Percentiles rank a stretch among this genome's conserved stretches.
Evolutionary conservation across 2,113 vertebrate genomes (phyloP).

Genomic region (Malaclemys terrapin): DNA sequence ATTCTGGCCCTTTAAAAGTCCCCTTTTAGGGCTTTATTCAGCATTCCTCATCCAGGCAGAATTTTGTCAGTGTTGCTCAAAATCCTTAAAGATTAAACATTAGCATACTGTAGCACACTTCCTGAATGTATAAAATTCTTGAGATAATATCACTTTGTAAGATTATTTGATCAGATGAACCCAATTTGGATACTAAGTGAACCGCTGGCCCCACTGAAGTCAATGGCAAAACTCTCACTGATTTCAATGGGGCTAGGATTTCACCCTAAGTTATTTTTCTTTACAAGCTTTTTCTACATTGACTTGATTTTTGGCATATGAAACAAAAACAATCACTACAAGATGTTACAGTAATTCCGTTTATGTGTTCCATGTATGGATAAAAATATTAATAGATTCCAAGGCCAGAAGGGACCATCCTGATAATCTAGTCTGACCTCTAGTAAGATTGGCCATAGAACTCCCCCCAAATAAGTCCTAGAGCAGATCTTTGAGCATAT

Average conservation of each 20-base stretch:
- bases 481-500: not conserved
- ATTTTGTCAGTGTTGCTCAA: slow-evolving; percentile 20
- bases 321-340: slow-evolving; percentile 59
- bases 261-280: slow-evolving; percentile 10
- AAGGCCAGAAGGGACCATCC: not conserved
- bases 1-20: slow-evolving; percentile 19
- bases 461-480: no score
- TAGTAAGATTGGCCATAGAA: no score
- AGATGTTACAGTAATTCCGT: slow-evolving; percentile 9
- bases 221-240: not conserved
- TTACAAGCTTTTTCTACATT: not conserved
- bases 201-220: not conserved
- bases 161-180: slow-evolving; percentile 47
- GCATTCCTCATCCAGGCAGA: slow-evolving; percentile 22
- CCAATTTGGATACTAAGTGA: slow-evolving; percentile 38
- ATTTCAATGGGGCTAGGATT: slow-evolving; percentile 11
- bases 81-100: slow-evolving; percentile 41
- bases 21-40: slow-evolving; percentile 36
- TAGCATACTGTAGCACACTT: slow-evolving; percentile 26
- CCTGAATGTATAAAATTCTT: slow-evolving; percentile 1
- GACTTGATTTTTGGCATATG: slow-evolving; percentile 56
- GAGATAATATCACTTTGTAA: slow-evolving; percentile 28
- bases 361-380: slow-evolving; percentile 21
- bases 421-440: no score
- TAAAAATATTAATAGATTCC: not conserved